Base-by-base conservation (phyloP, 2,888 invertebrate genomes). In the Drosophila robusta region DNA sequence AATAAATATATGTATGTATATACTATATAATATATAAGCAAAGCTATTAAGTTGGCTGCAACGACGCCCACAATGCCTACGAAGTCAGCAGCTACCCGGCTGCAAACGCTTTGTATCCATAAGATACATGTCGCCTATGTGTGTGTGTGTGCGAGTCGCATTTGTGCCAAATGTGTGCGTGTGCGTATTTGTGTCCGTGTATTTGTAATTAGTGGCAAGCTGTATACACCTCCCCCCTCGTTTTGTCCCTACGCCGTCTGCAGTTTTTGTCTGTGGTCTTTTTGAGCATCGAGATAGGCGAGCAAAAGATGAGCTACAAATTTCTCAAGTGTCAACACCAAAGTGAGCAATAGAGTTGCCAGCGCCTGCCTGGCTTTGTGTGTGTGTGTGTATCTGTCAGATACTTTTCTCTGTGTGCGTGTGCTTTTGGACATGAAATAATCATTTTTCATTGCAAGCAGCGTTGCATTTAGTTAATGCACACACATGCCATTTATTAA, bases 281-380 rank as follows among this genome's bases (percentile, higher is more conserved):
- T 57, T 52, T 41, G 45, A 69, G 60, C 87, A 80, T 85, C 84
- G 78, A 85, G 89, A 84, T 87, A 85, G 74, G 85, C 79, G 69
- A 63, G 74, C 86, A 87, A 74, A 81, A 84, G 89, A 86, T 89
- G 90, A 91, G 85, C 91, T 87, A 91, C 91, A 92, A 92, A 92
- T 92, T 91, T 91, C 91, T 90, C 90, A 91, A 91, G 84, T 91
- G 92, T 91, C 91, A 91, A 92, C 92, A 91, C 91, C 87, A 88
- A 78, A 75, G 55, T 52, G 70, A 60, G 83, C 70, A 69, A 66
- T 61, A 67, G 65, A 54, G 62, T 46, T 51, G 41, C 26, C 29
- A 39, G 8, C 50, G 49, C 32, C 24, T 34, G n/a, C 9, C n/a
- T 52, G 18, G 29, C 12, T 39, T 4, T 47, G 44, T 41, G 12